Percentiles rank a stretch among this genome's conserved stretches.
Conservation (phyloP, 2,888 invertebrate genomes). For the Polylopha cassiicola region DNA sequence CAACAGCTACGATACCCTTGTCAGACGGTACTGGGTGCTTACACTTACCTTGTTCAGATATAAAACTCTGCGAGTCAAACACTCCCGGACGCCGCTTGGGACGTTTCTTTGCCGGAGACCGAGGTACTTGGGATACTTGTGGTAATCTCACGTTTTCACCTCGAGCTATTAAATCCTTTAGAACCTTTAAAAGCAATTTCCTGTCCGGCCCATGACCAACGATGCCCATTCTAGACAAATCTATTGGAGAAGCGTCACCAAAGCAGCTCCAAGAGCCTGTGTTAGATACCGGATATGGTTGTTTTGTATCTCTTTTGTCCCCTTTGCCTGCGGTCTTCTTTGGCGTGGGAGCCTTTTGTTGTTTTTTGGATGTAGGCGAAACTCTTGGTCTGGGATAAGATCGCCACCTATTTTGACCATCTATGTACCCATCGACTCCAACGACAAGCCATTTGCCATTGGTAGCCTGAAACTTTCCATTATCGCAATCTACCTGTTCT, state of each 20-base stretch:
- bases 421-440: constrained; percentile 63
- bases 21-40: constrained; percentile 49
- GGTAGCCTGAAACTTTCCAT: constrained; percentile 54
- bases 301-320: constrained; percentile 29
- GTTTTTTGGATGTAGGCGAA: constrained; percentile 21
- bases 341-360: constrained; percentile 16
- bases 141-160: constrained; percentile 55
- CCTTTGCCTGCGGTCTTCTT: constrained; percentile 24
- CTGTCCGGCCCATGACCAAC: constrained; percentile 62
- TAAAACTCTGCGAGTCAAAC: constrained; percentile 20
- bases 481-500: constrained; percentile 51
- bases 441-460: constrained; percentile 53
- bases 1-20: constrained; percentile 55
- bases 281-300: too few species aligned
- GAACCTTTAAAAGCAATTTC: constrained; percentile 44
- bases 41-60: constrained; percentile 41
- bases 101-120: constrained; percentile 29
- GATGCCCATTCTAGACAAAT: constrained; percentile 60
- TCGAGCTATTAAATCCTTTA: constrained; percentile 45
- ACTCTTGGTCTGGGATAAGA: constrained; percentile 40
- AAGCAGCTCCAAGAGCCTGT: constrained; percentile 62
- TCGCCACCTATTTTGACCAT: constrained; percentile 51
- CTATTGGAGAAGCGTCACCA: constrained; percentile 49
- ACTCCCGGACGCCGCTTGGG: constrained; percentile 9
- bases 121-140: constrained; percentile 38